Base-by-base conservation (phyloP, 1,140 invertebrate species). In the Penaeus indicus region DNA sequence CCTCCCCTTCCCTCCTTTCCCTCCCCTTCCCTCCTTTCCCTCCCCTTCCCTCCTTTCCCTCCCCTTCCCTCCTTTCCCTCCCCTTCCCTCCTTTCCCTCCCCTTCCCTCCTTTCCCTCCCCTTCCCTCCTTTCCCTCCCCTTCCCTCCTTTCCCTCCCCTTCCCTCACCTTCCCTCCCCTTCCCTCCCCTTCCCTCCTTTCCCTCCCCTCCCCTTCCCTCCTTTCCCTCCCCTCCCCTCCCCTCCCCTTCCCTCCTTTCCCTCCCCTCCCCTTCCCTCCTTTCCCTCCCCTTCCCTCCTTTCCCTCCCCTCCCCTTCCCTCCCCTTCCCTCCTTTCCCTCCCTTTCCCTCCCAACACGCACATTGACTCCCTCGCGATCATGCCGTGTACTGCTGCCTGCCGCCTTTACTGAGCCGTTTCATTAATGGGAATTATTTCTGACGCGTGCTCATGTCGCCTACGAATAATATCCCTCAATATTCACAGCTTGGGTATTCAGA, bases 91-190 rank as follows among this genome's bases (percentile, higher is more conserved):
- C 77, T 79, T 38, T 27, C 77, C 32, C 77, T 27, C 25, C 42
- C 77, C 32, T 25, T 79, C 77, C 42, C 77, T 79, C 77, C 42
- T n/a, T n/a, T n/a, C n/a, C n/a, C n/a, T n/a, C n/a, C n/a, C n/a
- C 67, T 69, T 11, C 42, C 77, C 32, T 25, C 32, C 77, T 79
- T 38, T 27, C 77, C 32, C 77, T 27, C 25, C 42, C 77, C 32
- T 25, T 79, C 77, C 42, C 77, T 79, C 77, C 42, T 11, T 69
- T 11, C 42, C 77, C 32, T 25, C 32, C n/a, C n/a, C n/a, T n/a
- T n/a, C n/a, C n/a, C n/a, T n/a, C n/a, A n/a, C 77, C 32, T 38
- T 27, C 77, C 32, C 77, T 27, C 25, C 42, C 77, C 32, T 25
- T 79, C 77, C 42, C 77, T 79, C 77, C 42, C 77, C 67, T 69